These are phyloP conservation scores for Smittia aterrima DNA, from an alignment of 2,888 invertebrate genomes.

Conservation along the genomic window DNA sequence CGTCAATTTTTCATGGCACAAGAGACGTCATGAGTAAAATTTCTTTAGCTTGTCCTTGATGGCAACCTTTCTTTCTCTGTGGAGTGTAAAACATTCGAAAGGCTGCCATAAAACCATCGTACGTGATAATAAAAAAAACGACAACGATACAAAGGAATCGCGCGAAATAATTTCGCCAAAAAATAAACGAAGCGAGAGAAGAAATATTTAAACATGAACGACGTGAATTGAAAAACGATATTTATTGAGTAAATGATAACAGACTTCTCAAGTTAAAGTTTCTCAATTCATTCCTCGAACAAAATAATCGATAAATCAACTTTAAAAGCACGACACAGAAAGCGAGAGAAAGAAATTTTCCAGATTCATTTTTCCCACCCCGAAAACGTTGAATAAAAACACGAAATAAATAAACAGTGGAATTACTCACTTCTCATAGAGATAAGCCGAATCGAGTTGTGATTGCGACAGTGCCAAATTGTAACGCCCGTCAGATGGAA, in stretches of 20 bases:
- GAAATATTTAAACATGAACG: constrained; percentile 46
- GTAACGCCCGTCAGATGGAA: constrained; percentile 74
- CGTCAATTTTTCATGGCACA: too few species aligned
- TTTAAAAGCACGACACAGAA: too few species aligned
- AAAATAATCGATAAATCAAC: too few species aligned
- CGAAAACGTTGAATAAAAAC: not conserved
- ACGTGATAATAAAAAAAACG: not conserved
- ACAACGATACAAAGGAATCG: not conserved
- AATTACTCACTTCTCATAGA: constrained; percentile 74
- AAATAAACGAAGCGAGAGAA: constrained; percentile 41
- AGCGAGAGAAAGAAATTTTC: not conserved
- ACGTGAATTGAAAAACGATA: constrained; percentile 1
- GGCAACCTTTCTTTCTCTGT: too few species aligned
- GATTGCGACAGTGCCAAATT: constrained; percentile 73
- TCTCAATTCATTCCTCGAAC: too few species aligned
- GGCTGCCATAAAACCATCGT: not conserved
- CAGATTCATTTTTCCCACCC: not conserved
- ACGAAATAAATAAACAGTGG: not conserved
- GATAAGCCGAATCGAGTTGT: constrained; percentile 71
- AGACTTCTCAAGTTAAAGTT: too few species aligned
- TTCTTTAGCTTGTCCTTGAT: too few species aligned
- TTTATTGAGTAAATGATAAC: too few species aligned
- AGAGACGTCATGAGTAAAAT: too few species aligned
- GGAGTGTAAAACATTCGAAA: too few species aligned
- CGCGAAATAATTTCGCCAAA: not conserved